Conservation (phyloP, 2,113 vertebrate genomes). For the Tautogolabrus adspersus region DNA sequence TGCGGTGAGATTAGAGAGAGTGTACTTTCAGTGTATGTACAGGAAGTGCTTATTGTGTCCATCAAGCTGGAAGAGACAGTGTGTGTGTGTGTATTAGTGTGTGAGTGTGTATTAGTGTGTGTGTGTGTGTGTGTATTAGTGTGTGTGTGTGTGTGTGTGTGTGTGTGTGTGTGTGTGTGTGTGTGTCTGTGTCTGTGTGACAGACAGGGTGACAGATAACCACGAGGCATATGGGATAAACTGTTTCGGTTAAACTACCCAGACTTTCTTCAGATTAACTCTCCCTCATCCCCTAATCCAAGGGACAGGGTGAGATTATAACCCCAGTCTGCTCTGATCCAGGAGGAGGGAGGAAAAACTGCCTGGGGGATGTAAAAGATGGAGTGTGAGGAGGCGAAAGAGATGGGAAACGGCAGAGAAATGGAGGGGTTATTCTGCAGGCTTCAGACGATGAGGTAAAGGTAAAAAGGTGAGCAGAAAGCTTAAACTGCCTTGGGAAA, state of each 20-base stretch:
- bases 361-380: neutral
- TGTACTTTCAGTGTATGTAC: neutral
- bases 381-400: neutral
- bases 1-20: constrained; percentile 28
- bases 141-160: constrained; percentile 23
- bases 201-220: constrained; percentile 42
- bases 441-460: neutral
- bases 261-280: constrained; percentile 71
- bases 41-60: constrained; percentile 24
- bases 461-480: neutral
- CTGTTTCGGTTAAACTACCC: constrained; percentile 55
- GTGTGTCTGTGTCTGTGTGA: constrained; percentile 16
- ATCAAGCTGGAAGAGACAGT: neutral
- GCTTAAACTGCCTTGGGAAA: neutral
- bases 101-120: too few species aligned
- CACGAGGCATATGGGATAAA: constrained; percentile 43
- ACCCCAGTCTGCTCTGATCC: constrained; percentile 11
- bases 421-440: neutral
- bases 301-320: constrained; percentile 48
- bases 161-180: constrained; percentile 27
- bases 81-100: constrained; percentile 29
- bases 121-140: constrained; percentile 24
- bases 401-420: neutral
- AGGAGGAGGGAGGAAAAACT: neutral
- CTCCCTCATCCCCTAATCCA: constrained; percentile 68